Evolutionary conservation across 2,888 invertebrate genomes (phyloP).

Genomic region (Heliconius ismenius): DNA sequence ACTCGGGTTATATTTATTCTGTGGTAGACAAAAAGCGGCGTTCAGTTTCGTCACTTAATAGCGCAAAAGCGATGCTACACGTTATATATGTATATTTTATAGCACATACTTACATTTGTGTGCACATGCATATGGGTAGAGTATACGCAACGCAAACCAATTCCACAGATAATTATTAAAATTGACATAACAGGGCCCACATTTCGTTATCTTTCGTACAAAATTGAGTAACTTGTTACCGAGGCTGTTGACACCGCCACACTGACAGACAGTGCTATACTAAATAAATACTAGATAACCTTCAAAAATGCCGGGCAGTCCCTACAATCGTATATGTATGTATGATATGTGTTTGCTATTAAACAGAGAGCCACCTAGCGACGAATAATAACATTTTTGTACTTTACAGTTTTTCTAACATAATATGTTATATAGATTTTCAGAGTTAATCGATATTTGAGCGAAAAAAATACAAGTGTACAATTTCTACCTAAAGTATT

Average conservation of each 20-base stretch:
- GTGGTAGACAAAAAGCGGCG: too few relatives aligned
- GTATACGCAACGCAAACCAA: background rate
- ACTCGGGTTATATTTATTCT: too few relatives aligned
- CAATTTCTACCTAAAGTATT: background rate
- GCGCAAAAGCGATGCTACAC: too few relatives aligned
- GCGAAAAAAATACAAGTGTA: background rate
- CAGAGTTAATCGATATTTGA: background rate
- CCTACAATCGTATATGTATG: background rate
- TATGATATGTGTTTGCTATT: background rate
- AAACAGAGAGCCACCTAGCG: background rate
- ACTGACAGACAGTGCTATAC: background rate
- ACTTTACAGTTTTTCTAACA: too few relatives aligned
- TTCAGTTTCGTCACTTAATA: too few relatives aligned
- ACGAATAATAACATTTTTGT: background rate
- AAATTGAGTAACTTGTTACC: conserved; percentile 10
- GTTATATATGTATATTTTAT: background rate
- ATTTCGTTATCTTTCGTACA: conserved; percentile 18
- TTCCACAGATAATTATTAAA: conserved; percentile 21
- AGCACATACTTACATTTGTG: background rate
- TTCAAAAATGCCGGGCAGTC: conserved; percentile 7
- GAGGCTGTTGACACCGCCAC: conserved; percentile 5
- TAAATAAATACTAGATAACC: conserved; percentile 18
- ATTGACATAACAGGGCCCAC: conserved; percentile 14
- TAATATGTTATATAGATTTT: too few relatives aligned
- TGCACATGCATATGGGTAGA: background rate